Evolutionary conservation across 2,797 vertebrate species (phyloP).

Genomic region (Pseudomugil gertrudae): DNA sequence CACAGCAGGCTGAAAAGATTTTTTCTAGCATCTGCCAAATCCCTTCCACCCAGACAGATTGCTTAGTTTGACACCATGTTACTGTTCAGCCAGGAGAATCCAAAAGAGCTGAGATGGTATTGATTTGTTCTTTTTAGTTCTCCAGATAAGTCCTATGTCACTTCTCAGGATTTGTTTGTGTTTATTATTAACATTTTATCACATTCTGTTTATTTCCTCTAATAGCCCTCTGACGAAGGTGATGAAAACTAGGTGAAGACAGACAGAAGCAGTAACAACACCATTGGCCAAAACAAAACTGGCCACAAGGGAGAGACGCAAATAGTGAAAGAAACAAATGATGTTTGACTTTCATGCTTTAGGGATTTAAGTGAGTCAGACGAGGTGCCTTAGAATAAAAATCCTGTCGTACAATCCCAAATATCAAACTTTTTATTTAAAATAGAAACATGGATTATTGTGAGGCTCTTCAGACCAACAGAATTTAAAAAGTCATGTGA

Average conservation of each 20-base stretch:
- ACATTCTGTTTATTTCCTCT: slow-evolving; percentile 9
- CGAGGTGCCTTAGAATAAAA: slow-evolving; percentile 16
- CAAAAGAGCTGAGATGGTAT: slow-evolving; percentile 42
- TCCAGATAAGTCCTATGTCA: slow-evolving; percentile 17
- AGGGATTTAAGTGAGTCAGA: slow-evolving; percentile 32
- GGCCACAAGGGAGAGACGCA: slow-evolving; percentile 42
- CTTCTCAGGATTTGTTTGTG: slow-evolving; percentile 19
- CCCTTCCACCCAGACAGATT: slow-evolving; percentile 59
- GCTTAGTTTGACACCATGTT: slow-evolving; percentile 64
- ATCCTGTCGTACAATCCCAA: neutral
- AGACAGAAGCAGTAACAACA: slow-evolving; percentile 1
- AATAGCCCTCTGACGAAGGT: neutral
- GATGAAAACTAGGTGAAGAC: slow-evolving; percentile 42
- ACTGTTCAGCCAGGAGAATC: slow-evolving; percentile 45
- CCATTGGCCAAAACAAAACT: slow-evolving; percentile 41
- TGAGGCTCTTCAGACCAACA: neutral
- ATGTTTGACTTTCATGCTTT: slow-evolving; percentile 47
- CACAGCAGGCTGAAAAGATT: slow-evolving; percentile 39
- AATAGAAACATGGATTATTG: slow-evolving; percentile 19
- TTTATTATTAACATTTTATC: slow-evolving; percentile 23
- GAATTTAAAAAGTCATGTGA: slow-evolving; percentile 14
- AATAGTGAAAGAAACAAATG: slow-evolving; percentile 52
- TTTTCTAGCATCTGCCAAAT: slow-evolving; percentile 51
- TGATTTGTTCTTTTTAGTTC: slow-evolving; percentile 38
- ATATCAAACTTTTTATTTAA: slow-evolving; percentile 20